These are phyloP conservation scores for Phataginus tetradactyla DNA, from an alignment of 2,797 vertebrate genomes.

Conservation along the genomic window DNA sequence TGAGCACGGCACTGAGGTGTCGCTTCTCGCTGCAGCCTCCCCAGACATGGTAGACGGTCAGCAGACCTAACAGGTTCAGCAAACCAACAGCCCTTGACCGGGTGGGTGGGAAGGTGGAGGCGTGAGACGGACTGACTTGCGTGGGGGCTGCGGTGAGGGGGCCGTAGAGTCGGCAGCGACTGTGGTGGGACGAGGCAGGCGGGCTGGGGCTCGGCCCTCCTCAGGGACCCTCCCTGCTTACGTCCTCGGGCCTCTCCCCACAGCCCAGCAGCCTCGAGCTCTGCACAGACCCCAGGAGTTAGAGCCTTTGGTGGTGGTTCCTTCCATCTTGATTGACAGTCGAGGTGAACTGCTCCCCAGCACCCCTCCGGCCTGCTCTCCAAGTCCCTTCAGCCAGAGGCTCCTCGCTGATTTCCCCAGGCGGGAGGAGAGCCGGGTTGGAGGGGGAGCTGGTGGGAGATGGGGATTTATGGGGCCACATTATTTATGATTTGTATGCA, in stretches of 20 bases:
- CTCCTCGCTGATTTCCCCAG: neutral
- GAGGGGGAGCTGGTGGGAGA: neutral
- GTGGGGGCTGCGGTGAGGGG: fast-evolving
- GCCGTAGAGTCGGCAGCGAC: fast-evolving
- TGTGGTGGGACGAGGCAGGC: too few species aligned
- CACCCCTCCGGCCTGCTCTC: neutral
- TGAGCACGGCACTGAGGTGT: fast-evolving
- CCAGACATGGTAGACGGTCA: too few species aligned
- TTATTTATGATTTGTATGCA: neutral
- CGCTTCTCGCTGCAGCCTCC: neutral
- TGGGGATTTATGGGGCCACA: neutral
- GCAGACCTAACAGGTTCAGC: too few species aligned
- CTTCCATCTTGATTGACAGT: neutral
- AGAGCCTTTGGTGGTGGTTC: too few species aligned
- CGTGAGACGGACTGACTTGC: fast-evolving
- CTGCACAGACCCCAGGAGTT: fast-evolving
- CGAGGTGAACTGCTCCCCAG: neutral
- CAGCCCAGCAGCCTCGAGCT: neutral
- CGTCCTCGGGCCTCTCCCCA: neutral
- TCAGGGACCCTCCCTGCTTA: neutral
- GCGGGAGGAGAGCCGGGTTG: neutral
- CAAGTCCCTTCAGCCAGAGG: neutral
- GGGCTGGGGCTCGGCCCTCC: neutral
- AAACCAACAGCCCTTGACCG: too few species aligned
- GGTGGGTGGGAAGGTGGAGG: neutral